Evolutionary conservation across 2,113 vertebrate species (phyloP), one percentile per base, ranked within the genome.

Genomic region (Narcine bancroftii): DNA sequence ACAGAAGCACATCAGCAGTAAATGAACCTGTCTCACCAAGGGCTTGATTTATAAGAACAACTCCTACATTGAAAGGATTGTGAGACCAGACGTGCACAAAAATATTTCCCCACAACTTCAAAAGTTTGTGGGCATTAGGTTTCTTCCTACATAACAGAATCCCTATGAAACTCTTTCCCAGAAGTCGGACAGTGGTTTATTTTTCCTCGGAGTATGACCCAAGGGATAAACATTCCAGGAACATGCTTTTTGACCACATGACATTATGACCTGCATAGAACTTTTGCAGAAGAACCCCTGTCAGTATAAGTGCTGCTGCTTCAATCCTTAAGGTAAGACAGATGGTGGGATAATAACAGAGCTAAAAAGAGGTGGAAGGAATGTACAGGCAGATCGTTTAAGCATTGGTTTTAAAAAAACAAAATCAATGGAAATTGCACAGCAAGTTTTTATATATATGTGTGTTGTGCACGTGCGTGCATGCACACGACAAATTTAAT

Each of bases 71-170:
- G 65, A 91, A 24, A 63, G 65, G 63, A 71, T 66, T 91, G 89
- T 69, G 89, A 91, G 63, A 91, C 89, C 45, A 91, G 89, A 91
- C 89, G 13, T 69, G 89, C 89, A 91, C 42, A 91, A 69, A 91
- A 91, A 91, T 91, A 91, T 71, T 91, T 53, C 89, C 71, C 65
- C 65, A 91, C 65, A 39, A 69, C 89, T 69, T 91, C 89, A 91
- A 91, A 91, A 91, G 89, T 0, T 91, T 45, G 89, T 71, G 81
- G 89, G 89, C 89, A 66, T 69, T 91, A 26, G 89, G 65, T 91
- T 91, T 91, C 89, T 91, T 91, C 85, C 63, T 69, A 91, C 65
- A 91, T 91, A 91, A 69, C 89, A 91, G 89, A 91, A 91, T 69
- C 63, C 45, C 89, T 91, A 91, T 69, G 89, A 91, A 91, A 71